A percentile compares a stretch with the other conserved stretches of the same genome.
These are phyloP conservation scores for Leptopilina boulardi DNA, from an alignment of 1,140 invertebrate species.

Conservation along the genomic window DNA sequence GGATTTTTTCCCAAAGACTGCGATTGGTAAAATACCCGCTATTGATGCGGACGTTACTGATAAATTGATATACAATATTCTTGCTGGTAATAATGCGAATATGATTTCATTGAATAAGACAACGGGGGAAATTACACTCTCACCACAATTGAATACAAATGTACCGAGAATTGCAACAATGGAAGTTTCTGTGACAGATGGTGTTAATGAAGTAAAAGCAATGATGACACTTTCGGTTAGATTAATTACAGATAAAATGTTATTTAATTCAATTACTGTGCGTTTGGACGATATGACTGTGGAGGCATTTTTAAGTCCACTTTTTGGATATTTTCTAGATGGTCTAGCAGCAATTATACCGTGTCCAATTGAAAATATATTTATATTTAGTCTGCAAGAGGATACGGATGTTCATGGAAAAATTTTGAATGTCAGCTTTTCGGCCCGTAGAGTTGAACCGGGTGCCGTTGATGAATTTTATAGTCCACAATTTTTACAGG, in stretches of 20 bases:
- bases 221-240: conserved; percentile 92
- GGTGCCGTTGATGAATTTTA: conserved; percentile 88
- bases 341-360: conserved; percentile 94
- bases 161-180: conserved; percentile 95
- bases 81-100: conserved; percentile 95
- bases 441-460: conserved; percentile 87
- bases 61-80: conserved; percentile 87
- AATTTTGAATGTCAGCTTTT: conserved; percentile 97
- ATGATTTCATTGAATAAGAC: conserved; percentile 89
- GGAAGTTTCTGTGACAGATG: conserved; percentile 95
- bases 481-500: conserved; percentile 91
- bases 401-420: conserved; percentile 91
- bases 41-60: conserved; percentile 95
- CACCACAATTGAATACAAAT: conserved; percentile 96
- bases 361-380: conserved; percentile 94
- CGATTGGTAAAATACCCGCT: conserved; percentile 94
- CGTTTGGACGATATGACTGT: conserved; percentile 95
- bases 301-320: conserved; percentile 93
- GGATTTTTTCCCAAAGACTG: conserved; percentile 92
- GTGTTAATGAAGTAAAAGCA: conserved; percentile 93
- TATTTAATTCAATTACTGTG: conserved; percentile 96
- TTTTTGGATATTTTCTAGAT: conserved; percentile 93
- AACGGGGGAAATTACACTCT: conserved; percentile 90
- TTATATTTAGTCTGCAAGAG: conserved; percentile 95
- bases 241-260: conserved; percentile 95